phyloP scores from a whole-genome alignment of 2,113 vertebrate species.

The Vireo altiloquus region DNA sequence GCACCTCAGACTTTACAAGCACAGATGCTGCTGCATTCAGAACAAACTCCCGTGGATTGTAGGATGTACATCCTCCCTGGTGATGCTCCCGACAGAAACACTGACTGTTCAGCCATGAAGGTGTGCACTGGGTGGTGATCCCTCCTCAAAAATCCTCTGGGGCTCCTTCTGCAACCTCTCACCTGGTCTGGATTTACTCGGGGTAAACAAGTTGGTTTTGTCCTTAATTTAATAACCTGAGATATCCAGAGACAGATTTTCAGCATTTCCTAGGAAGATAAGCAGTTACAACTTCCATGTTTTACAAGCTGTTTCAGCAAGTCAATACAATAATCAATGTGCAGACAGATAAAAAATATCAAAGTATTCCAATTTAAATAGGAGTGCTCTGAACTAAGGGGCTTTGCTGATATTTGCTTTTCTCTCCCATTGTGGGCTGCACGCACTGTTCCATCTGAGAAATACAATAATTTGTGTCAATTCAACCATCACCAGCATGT shows the following conservation, averaged over 20 bases:
- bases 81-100: neutral
- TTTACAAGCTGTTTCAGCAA: neutral
- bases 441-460: neutral
- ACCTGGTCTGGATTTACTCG: neutral
- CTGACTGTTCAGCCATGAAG: neutral
- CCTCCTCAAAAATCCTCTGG: neutral
- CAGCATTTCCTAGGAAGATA: neutral
- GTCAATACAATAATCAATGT: neutral
- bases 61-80: neutral
- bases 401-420: neutral
- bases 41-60: accelerated
- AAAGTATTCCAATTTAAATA: neutral
- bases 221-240: neutral
- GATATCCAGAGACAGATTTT: neutral
- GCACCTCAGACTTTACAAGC: neutral
- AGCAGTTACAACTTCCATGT: neutral
- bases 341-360: neutral
- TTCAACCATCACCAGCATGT: neutral
- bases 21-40: neutral
- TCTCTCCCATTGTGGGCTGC: neutral
- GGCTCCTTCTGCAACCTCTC: neutral
- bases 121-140: neutral
- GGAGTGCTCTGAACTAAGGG: neutral
- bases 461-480: neutral
- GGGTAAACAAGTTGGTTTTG: neutral